Base-by-base conservation (phyloP, 2,113 vertebrate species). In the Varanus komodoensis region DNA sequence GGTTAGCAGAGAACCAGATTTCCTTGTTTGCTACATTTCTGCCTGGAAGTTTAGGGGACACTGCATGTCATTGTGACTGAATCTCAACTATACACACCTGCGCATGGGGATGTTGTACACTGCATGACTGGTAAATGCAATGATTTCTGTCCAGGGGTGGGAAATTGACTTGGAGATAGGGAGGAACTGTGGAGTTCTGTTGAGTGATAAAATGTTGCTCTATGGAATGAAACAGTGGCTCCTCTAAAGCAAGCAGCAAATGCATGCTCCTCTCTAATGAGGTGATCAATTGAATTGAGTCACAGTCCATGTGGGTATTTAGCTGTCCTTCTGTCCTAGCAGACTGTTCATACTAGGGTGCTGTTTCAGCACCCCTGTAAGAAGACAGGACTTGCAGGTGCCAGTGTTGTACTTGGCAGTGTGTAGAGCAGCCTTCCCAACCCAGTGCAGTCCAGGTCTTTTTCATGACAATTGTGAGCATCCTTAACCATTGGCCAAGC, bases 1-100 rank as follows among this genome's bases (percentile, higher is more conserved):
- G 48, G 48, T 11, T 67, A 88, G 17, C 6, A 3, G 68, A 61
- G 0, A 6, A 67, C 52, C 67, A 74, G 38, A 23, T 54, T 50
- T 90, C 23, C 0, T 2, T 1, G 57, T 57, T 68, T 83, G n/a
- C 48, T n/a, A n/a, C 64, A 0, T 54, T 77, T 44, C 87, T 81
- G 71, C 44, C 52, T n/a, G 9, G 71, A 25, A 73, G 8, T 11
- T 86, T 25, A 74, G 4, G 81, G 52, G 3, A 6, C 3, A 6
- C n/a, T 64, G 87, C 52, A 6, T 82, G 77, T 34, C 29, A 6
- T 14, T 11, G 1, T 27, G 27, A 84, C 57, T 4, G 0, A 50
- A 61, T 1, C 7, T 75, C n/a, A n/a, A 34, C 86, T 90, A 44
- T 52, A 44, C 0, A 50, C 0, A n/a, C 19, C 1, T 23, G 34